Evolutionary conservation across 2,888 invertebrate genomes (phyloP), one percentile per base, ranked within the genome.

Genomic region (Zygogramma bicolorata): DNA sequence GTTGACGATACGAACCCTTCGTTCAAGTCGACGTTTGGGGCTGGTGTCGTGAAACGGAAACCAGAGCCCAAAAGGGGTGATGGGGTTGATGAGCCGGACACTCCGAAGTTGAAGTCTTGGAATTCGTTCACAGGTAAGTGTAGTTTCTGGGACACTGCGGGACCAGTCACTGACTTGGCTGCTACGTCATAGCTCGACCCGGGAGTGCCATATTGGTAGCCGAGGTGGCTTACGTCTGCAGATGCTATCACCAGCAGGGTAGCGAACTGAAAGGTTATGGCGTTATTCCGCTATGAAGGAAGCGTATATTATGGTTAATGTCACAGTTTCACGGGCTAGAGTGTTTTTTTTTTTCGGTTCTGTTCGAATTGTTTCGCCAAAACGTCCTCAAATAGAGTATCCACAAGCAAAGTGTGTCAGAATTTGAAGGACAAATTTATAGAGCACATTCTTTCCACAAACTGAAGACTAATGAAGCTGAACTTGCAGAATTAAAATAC

Each of bases 161-260:
- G 38, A 15, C 61, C 74, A 2, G 66, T 66, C 40, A 79, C 65
- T 6, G 81, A 79, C 8, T 75, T 77, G 58, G 86, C 84, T 0
- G 89, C 88, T 10, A 85, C 78, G 53, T 88, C 88, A 72, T 88
- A 89, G 2, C 88, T 87, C 1, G 88, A 87, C 0, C 87, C 81
- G 3, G 89, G 89, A 18, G 84, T 6, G 5, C 27, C n/a, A 2
- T n/a, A 53, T 13, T 27, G 85, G 86, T 25, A 38, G 82, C 89
- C 89, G 6, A 87, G 83, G 80, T 74, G 70, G 58, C 75, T 73
- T 18, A 75, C 73, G 18, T 76, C 77, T 7, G 88, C 88, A 85
- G 90, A 89, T 84, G 90, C 90, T 74, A 67, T 60, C 15, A 68
- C 73, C 13, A 62, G 66, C 76, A 90, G 75, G 25, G 79, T 68